Base-by-base conservation (phyloP, 2,797 vertebrate species). In the Sternarchorhynchus goeldii region DNA sequence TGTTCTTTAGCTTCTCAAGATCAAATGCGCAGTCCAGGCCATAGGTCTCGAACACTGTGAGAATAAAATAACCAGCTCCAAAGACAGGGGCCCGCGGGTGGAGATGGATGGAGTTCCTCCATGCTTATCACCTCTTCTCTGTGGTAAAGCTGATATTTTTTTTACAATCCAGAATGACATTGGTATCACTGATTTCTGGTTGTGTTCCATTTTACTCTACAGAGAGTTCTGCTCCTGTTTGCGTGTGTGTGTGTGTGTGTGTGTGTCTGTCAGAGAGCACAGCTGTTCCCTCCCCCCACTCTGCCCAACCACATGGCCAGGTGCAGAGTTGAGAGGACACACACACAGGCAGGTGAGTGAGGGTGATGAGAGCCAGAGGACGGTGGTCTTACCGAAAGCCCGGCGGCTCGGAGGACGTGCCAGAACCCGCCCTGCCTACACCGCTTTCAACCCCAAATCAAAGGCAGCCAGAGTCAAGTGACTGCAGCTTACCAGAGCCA, bases 381-480 rank as follows among this genome's bases (percentile, higher is more conserved):
- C 20, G 29, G 66, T 68, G 73, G 39, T 21, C 58, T 31, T 31
- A 65, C 41, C 78, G 75, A 73, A 53, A 59, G 53, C 73, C 32
- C 21, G 39, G 31, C 6, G 8, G 77, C 20, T 72, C 50, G 77
- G n/a, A 86, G 79, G 84, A 31, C 68, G 63, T 88, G 90, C 89
- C 89, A 91, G 83, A 81, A 83, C 31, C 25, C 77, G 81, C 85
- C 85, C 82, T 85, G 84, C 83, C 87, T 73, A 50, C 53, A 88
- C 79, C 69, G 75, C 89, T 93, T 94, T 93, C 89, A 93, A 91
- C 90, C 86, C 82, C 77, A 86, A 89, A 90, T 93, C 90, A 92
- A 92, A 93, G 90, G 87, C 89, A 92, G 86, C 86, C 80, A 86
- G 85, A 92, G 89, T 87, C 88, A 87, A 89, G 86, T 80, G 76